Base-by-base conservation (phyloP, 1,140 invertebrate species). In the Lutraria rhynchaena region DNA sequence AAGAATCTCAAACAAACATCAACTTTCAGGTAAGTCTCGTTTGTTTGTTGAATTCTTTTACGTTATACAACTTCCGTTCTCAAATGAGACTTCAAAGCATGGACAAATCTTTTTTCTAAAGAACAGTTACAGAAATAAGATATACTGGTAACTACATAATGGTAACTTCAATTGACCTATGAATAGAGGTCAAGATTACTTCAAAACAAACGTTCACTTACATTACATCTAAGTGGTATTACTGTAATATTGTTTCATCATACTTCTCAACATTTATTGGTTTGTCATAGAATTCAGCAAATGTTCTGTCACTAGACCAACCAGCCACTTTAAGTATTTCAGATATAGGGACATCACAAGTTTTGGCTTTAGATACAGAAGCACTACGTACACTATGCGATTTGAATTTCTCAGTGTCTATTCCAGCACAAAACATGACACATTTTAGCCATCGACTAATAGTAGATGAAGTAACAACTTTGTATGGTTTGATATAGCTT, bases 301-400 rank as follows among this genome's bases (percentile, higher is more conserved):
- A n/a, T n/a, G n/a, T n/a, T n/a, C n/a, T n/a, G n/a, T n/a, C n/a
- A n/a, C n/a, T n/a, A n/a, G n/a, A 76, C n/a, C n/a, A n/a, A n/a
- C n/a, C n/a, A n/a, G n/a, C n/a, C n/a, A n/a, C n/a, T n/a, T 46
- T 55, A 55, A 76, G 22, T 24, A 76, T 76, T 15, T 76, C 73
- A n/a, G n/a, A 0, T 44, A 76, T 61, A 44, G 73, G 73, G 11
- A 76, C 53, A 29, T 37, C 73, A 61, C 37, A 7, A n/a, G 15
- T 3, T 57, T 60, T 74, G 19, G 53, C 70, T 44, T 74, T 70
- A 9, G 24, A 70, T 13, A 37, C 41, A 5, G 65, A 13, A 5
- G 65, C 65, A 49, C 41, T 51, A 29, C 65, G 41, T 13, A 51
- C 33, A 31, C 65, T 70, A 37, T 57, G 69, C 3, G 69, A 46